Evolutionary conservation across 2,113 vertebrate species (phyloP), one percentile per base, ranked within the genome.

Genomic region (Hemibagrus wyckioides): DNA sequence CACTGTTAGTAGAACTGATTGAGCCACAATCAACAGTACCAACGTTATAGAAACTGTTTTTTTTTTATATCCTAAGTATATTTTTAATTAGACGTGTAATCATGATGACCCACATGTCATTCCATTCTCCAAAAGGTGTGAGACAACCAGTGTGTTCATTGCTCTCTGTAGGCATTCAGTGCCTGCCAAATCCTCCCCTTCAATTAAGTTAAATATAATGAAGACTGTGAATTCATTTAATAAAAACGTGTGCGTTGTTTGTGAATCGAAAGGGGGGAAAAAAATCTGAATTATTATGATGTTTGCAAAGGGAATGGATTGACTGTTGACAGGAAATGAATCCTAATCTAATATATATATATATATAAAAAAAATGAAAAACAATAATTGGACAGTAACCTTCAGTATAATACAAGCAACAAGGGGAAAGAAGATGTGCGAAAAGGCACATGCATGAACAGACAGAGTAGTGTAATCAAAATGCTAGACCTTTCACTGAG

Each of bases 401-500:
- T 54, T 86, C n/a, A n/a, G 39, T 19, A 80, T n/a, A 8, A 81
- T 80, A 50, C 77, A 81, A 41, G 52, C 9, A 21, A 10, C 44
- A 36, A 57, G 19, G 23, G 52, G 7, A 50, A 63, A 36, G 21
- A 61, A 50, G 33, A 2, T 4, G 39, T 33, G 44, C 57, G 39
- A 80, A 79, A 73, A 44, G 41, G 36, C 39, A 61, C 69, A 85
- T 83, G 61, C n/a, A 25, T 33, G 17, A 83, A 67, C 41, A 39
- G 41, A 50, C 8, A 82, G 15, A 39, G 73, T 17, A 56, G 57
- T 57, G 86, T 79, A 50, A 87, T 63, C 86, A 87, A 87, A 84
- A 87, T 84, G 81, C 86, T 36, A 79, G 83, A 79, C 59, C 81
- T 84, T 84, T 87, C 81, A 84, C 57, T 84, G 57, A 87, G 83